A percentile compares a stretch with the other conserved stretches of the same genome.
phyloP scores from a whole-genome alignment of 37 sponge, comb jelly and placozoan genomes.

The Petrosia ficiformis region DNA sequence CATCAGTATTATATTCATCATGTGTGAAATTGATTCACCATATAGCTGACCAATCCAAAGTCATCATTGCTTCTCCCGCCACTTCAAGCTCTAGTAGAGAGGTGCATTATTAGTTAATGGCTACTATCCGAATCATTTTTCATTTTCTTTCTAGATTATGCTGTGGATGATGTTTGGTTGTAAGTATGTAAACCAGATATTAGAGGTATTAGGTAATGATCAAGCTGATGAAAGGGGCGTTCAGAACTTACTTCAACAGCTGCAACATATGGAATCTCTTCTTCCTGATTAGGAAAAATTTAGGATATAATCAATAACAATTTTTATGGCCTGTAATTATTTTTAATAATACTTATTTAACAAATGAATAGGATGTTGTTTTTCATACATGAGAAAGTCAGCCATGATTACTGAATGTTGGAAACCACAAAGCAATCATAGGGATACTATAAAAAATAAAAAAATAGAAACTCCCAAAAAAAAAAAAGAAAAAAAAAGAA shows the following conservation, averaged over 20 bases:
- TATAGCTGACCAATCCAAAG: slow-evolving; percentile 19
- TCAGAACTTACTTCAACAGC: slow-evolving; percentile 15
- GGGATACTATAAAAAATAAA: background rate
- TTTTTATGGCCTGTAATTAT: background rate
- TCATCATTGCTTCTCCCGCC: background rate
- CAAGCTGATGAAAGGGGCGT: slow-evolving; percentile 53
- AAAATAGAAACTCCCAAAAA: background rate
- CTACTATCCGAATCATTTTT: background rate
- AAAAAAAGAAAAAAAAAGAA: slow-evolving; percentile 70
- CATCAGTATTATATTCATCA: slow-evolving; percentile 20
- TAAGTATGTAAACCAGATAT: slow-evolving; percentile 63
- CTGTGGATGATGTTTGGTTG: slow-evolving; percentile 85
- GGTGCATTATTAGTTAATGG: background rate
- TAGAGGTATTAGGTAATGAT: slow-evolving; percentile 60
- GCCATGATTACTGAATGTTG: no score
- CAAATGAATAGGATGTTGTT: no score
- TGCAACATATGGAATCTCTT: slow-evolving; percentile 47
- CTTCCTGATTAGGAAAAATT: slow-evolving; percentile 30
- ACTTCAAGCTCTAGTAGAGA: background rate
- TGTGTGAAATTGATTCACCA: slow-evolving; percentile 48
- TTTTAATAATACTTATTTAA: no score
- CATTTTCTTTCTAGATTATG: slow-evolving; percentile 19
- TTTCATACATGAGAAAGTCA: no score
- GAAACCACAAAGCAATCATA: no score
- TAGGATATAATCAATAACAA: no score